Percentiles rank a stretch among this genome's conserved stretches.
Evolutionary conservation across 2,888 invertebrate genomes (phyloP).

Genomic region (Cylindroiulus punctatus): DNA sequence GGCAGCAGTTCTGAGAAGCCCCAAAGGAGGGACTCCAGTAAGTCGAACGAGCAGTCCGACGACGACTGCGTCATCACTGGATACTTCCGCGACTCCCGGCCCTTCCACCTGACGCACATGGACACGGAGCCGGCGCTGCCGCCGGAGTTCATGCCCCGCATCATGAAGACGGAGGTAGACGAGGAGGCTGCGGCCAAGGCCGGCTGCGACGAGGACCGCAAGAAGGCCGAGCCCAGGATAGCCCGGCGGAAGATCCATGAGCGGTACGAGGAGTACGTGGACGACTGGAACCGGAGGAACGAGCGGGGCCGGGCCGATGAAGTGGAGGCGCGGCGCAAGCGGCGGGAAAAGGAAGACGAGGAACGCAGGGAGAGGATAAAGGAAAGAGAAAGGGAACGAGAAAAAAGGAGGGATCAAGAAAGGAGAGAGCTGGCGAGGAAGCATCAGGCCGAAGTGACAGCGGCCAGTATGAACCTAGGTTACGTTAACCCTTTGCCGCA

Average conservation of each 20-base stretch:
- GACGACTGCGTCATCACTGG: slow-evolving; percentile 1
- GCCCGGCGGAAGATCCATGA: slow-evolving; percentile 5
- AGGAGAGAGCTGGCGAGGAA: neutral
- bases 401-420: neutral
- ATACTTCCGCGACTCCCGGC: neutral
- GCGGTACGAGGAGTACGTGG: neutral
- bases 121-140: neutral
- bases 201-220: neutral
- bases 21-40: neutral
- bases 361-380: neutral
- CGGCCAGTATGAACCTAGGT: neutral
- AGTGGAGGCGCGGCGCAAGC: neutral
- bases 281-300: neutral
- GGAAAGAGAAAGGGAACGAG: neutral
- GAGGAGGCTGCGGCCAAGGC: neutral
- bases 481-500: neutral
- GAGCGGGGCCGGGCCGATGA: neutral
- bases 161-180: neutral
- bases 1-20: neutral
- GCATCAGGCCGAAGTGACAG: neutral
- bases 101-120: neutral
- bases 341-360: neutral
- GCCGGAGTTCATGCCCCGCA: neutral
- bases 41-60: neutral
- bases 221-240: neutral